Evolutionary conservation across 2,113 vertebrate species (phyloP), one percentile per base, ranked within the genome.

Genomic region (Heterocephalus glaber): DNA sequence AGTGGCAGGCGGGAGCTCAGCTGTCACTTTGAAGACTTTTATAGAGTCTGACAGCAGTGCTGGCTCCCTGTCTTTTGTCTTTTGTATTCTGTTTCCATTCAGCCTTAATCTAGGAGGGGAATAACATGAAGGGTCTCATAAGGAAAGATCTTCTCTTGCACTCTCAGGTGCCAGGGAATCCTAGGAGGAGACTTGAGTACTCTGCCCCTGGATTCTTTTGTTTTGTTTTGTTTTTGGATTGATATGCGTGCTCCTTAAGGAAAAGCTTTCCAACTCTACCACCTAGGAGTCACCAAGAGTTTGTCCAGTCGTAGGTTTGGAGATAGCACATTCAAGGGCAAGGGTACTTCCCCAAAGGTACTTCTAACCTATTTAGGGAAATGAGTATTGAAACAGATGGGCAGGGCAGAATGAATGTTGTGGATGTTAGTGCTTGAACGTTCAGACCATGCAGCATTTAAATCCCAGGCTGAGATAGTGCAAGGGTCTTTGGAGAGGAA

Each of bases 11-110:
- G 30, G 41, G 80, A 83, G 83, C 95, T 93, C 38, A 68, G 95
- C 90, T 95, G 89, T 95, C 97, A 95, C 79, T 92, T 70, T 63
- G n/a, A 63, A 93, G 97, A 96, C 95, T 95, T 96, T 95, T 95
- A 96, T 95, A 82, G 97, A 91, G 68, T 93, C 96, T 97, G 96
- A 97, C 83, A 95, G 86, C 93, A 86, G 60, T 17, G 38, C 79
- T 38, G 13, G 68, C 87, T 90, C 92, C 65, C 82, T 58, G 93
- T 82, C 97, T 92, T 96, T 79, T 82, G 94, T 97, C 94, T 90
- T 97, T 97, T 97, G 92, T 97, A 70, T 96, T 97, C 96, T 87
- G 83, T 86, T 86, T 94, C 86, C 54, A 77, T 70, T 84, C 41
- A 47, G 95, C 88, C 92, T 95, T 88, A 89, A 92, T 95, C 94